Evolutionary conservation across 2,113 vertebrate species (phyloP), one percentile per base, ranked within the genome.

Genomic region (Ascaphus truei): DNA sequence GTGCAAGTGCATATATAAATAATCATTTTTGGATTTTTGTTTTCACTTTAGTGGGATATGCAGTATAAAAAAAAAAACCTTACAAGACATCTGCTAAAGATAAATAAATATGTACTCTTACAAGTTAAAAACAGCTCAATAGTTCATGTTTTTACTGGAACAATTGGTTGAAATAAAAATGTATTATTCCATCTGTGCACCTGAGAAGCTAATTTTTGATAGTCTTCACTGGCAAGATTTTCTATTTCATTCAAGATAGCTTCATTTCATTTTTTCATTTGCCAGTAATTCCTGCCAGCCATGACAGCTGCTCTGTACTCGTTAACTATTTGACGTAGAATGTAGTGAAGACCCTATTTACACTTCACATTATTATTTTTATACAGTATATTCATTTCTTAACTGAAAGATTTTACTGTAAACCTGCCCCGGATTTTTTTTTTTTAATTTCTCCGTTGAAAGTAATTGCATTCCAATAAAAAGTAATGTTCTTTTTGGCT

Each of bases 311-410:
- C 31, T 60, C 47, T 69, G 31, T 18, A 51, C 55, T 51, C 60
- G 56, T 69, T 69, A 69, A 51, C 50, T 23, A 50, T 50, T 51
- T 37, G 56, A 60, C 45, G 37, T 48, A 34, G 56, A 51, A 60
- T 8, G 55, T n/a, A n/a, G n/a, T 45, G 51, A 60, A 29, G 33
- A 69, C 66, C 43, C 29, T 69, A 69, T 69, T 69, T 69, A 60
- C 66, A 60, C 55, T 50, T 39, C n/a, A n/a, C n/a, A n/a, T 22
- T n/a, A 7, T 2, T 26, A 23, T 30, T 60, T 50, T 69, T 68
- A 37, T n/a, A 22, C 41, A 68, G 12, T 25, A 68, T 41, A 60
- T 60, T 60, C 37, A 60, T 69, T 69, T 68, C 36, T 39, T 51
- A 16, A 59, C 45, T 39, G 16, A 69, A 69, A 23, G n/a, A 69